A percentile compares a stretch with the other conserved stretches of the same genome.
Conservation (phyloP, 2,888 invertebrate genomes). For the Marasmarcha lunaedactyla region DNA sequence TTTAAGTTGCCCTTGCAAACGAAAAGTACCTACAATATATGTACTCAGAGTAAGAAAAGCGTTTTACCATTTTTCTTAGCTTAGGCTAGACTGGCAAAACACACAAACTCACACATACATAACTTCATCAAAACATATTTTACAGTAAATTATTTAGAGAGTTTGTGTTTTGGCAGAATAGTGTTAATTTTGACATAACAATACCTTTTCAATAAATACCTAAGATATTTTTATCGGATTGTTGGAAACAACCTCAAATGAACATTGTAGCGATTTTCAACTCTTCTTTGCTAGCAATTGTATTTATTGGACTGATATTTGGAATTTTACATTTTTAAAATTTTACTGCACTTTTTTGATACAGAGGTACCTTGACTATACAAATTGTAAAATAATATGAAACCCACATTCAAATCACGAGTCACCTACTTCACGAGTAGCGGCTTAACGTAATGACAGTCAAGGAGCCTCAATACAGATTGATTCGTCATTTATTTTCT, state of each 20-base stretch:
- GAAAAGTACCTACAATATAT: background rate
- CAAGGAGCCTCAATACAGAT: slow-evolving; percentile 61
- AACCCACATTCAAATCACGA: slow-evolving; percentile 3
- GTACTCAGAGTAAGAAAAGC: slow-evolving; percentile 20
- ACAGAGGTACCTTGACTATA: slow-evolving; percentile 52
- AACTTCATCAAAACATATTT: slow-evolving; percentile 12
- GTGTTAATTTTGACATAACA: slow-evolving; percentile 41
- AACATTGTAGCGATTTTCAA: no score
- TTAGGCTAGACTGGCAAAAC: slow-evolving; percentile 64
- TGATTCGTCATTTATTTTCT: slow-evolving; percentile 64
- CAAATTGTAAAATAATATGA: slow-evolving; percentile 4
- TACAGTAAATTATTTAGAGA: background rate
- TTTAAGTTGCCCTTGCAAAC: background rate
- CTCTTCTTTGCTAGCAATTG: slow-evolving; percentile 1
- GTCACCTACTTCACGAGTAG: slow-evolving; percentile 12
- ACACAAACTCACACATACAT: slow-evolving; percentile 27
- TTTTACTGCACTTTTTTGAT: slow-evolving; percentile 62
- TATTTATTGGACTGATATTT: slow-evolving; percentile 42
- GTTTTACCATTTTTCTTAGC: slow-evolving; percentile 57
- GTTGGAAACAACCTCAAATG: no score
- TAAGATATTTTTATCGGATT: no score
- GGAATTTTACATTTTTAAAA: slow-evolving; percentile 37
- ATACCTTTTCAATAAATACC: slow-evolving; percentile 40
- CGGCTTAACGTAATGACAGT: slow-evolving; percentile 22
- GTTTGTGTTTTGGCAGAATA: slow-evolving; percentile 61